Evolutionary conservation across 2,888 invertebrate species (phyloP).

Genomic region (Drosophila nigricruria): DNA sequence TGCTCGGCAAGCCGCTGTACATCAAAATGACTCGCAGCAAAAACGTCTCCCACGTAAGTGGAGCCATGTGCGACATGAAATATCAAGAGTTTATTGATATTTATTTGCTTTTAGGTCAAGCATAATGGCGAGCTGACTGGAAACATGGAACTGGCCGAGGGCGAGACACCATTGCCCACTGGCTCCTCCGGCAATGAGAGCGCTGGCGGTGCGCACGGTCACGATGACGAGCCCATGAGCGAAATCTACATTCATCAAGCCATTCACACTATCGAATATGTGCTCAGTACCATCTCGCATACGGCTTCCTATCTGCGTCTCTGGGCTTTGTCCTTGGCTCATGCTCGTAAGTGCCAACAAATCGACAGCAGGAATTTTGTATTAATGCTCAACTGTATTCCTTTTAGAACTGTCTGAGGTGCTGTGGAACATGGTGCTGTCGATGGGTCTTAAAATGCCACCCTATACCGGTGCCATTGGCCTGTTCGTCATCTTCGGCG

Average conservation of each 20-base stretch:
- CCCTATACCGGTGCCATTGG: constrained; percentile 90
- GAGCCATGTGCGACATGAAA: too few species aligned
- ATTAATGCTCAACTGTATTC: not conserved
- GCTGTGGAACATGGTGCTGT: constrained; percentile 96
- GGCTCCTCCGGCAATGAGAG: constrained; percentile 54
- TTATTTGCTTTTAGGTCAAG: constrained; percentile 61
- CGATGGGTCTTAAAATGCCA: constrained; percentile 89
- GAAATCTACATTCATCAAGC: constrained; percentile 96
- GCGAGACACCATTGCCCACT: constrained; percentile 74
- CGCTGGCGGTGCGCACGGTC: constrained; percentile 79
- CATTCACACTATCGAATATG: constrained; percentile 98
- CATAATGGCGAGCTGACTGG: constrained; percentile 89
- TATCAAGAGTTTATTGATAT: not conserved
- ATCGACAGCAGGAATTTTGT: not conserved
- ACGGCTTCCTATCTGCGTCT: constrained; percentile 97
- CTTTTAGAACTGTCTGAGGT: constrained; percentile 93
- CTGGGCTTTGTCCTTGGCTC: constrained; percentile 98
- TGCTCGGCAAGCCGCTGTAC: constrained; percentile 95
- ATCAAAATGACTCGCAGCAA: constrained; percentile 85
- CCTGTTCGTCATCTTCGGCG: constrained; percentile 93
- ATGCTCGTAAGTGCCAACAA: constrained; percentile 90
- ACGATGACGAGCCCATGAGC: constrained; percentile 89
- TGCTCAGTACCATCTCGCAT: constrained; percentile 97
- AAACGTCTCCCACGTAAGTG: constrained; percentile 69
- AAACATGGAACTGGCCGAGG: constrained; percentile 88